Percentiles rank a stretch among this genome's conserved stretches.
These are phyloP conservation scores for Cactoblastis cactorum DNA, from an alignment of 2,888 invertebrate genomes.

Conservation along the genomic window DNA sequence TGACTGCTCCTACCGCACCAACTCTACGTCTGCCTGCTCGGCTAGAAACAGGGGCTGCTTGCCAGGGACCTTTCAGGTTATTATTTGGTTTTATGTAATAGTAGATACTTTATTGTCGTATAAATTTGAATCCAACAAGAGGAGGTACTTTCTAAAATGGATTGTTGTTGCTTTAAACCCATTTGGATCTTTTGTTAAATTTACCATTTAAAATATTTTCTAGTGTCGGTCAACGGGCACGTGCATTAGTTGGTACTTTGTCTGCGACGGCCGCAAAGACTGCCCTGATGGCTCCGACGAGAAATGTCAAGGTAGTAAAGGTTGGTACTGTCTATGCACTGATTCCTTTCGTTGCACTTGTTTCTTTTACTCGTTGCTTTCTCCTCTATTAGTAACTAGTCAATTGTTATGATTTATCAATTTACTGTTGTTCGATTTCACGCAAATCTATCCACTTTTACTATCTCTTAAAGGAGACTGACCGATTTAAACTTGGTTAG, in stretches of 20 bases:
- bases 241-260: constrained; percentile 96
- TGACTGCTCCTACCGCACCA: constrained; percentile 83
- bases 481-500: no score
- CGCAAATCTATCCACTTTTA: background rate
- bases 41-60: constrained; percentile 88
- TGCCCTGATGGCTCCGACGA: constrained; percentile 94
- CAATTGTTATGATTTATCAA: background rate
- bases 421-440: background rate
- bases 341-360: constrained; percentile 25
- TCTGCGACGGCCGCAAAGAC: constrained; percentile 91
- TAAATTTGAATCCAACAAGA: no score
- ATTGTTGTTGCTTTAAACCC: no score
- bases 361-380: constrained; percentile 19
- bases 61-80: constrained; percentile 90
- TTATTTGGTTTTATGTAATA: constrained; percentile 13
- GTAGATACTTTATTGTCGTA: no score
- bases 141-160: no score
- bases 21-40: constrained; percentile 82
- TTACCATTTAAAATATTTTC: constrained; percentile 27
- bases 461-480: background rate
- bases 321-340: constrained; percentile 45
- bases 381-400: constrained; percentile 1
- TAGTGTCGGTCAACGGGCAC: constrained; percentile 91
- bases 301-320: constrained; percentile 82
- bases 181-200: no score